These are phyloP conservation scores for Littorina saxatilis DNA, from an alignment of 1,140 invertebrate species.

Conservation along the genomic window DNA sequence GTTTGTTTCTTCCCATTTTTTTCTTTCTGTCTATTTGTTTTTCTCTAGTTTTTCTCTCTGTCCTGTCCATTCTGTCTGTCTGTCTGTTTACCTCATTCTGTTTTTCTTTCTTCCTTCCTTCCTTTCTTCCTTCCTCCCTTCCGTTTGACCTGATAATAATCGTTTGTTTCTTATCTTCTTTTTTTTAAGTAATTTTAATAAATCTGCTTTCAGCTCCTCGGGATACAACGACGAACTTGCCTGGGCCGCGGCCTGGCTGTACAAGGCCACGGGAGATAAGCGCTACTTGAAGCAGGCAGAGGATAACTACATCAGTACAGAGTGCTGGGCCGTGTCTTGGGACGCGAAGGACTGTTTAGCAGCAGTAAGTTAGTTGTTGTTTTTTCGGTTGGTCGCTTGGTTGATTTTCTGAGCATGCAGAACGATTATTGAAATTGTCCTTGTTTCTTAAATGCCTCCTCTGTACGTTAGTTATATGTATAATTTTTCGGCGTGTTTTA, in stretches of 20 bases:
- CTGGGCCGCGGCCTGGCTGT: slow-evolving; percentile 82
- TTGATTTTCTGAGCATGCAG: too few species aligned
- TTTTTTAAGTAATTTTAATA: background rate
- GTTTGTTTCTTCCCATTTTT: too few species aligned
- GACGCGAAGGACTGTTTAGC: slow-evolving; percentile 79
- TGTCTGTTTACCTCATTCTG: background rate
- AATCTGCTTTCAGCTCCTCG: slow-evolving; percentile 35
- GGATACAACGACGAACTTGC: slow-evolving; percentile 80
- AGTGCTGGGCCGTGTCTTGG: slow-evolving; percentile 77
- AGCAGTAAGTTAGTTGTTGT: slow-evolving; percentile 40
- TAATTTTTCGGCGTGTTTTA: background rate
- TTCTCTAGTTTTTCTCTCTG: background rate
- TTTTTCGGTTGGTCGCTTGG: too few species aligned
- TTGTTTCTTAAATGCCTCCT: too few species aligned
- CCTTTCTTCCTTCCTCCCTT: background rate
- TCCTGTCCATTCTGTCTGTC: background rate
- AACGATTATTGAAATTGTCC: too few species aligned
- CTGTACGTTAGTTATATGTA: background rate
- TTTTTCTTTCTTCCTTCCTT: background rate
- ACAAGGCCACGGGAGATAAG: slow-evolving; percentile 79
- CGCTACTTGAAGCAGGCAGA: slow-evolving; percentile 79
- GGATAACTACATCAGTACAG: slow-evolving; percentile 60
- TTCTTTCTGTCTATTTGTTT: background rate
- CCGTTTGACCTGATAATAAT: too few species aligned
- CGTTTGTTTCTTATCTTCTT: background rate